Base-by-base conservation (phyloP, 2,113 vertebrate genomes). In the Oncorhynchus tshawytscha region DNA sequence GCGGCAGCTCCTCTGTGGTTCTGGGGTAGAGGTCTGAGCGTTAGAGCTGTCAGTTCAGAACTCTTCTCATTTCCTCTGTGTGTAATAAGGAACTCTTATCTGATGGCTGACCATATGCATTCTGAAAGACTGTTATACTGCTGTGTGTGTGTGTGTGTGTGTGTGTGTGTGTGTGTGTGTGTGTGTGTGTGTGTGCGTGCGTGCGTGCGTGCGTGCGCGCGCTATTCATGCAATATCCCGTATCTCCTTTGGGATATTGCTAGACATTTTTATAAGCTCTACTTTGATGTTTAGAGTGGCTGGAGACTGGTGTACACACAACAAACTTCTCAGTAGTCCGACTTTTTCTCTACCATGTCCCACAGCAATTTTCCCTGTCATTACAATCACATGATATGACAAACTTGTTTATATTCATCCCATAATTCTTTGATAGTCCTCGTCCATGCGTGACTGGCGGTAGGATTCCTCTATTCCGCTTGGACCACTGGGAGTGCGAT, bases 51-150 rank as follows among this genome's bases (percentile, higher is more conserved):
- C 73, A 67, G 62, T 74, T 54, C 1, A 29, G 73, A 49, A 45
- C 62, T 9, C 18, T 74, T 24, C 18, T 74, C 73, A 74, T 74
- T 74, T 74, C 62, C 62, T 74, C 16, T 65, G 39, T 39, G 59
- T 31, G 24, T 74, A 67, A 66, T 74, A 51, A 24, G 45, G 64
- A 74, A 31, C 73, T 67, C 62, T 67, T 54, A 74, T 74, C 64
- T 65, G 72, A 67, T 49, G 11, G 25, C 64, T 11, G 18, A 51
- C 62, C 25, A 31, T 20, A 39, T 64, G 31, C 4, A 45, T 7
- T 64, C 31, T 18, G 24, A 64, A 64, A 34, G 59, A 45, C 45
- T 27, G 25, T 66, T 64, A 64, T 45, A 15, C 71, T 7, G 24
- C 34, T 1, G 39, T 3, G 9, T 11, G 39, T 45, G 39, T 45